Conservation (phyloP, 2,113 vertebrate genomes). For the Dromiciops gliroides region DNA sequence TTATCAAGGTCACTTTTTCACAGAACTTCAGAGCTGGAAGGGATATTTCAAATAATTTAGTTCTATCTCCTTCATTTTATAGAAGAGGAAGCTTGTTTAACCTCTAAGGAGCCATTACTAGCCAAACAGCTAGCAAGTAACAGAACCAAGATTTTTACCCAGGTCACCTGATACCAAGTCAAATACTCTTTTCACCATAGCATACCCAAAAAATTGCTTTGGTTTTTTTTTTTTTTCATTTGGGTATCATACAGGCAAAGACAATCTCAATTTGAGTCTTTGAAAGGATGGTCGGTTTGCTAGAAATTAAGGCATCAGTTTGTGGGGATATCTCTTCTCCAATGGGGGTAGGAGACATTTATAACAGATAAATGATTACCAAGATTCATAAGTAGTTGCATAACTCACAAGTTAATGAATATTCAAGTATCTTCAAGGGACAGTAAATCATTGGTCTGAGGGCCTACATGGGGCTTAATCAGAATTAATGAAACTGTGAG, state of each 20-base stretch:
- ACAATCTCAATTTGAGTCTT: conserved; percentile 40
- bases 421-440: conserved; percentile 47
- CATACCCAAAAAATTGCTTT: conserved; percentile 15
- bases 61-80: neutral
- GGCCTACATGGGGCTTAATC: conserved; percentile 29
- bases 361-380: conserved; percentile 30
- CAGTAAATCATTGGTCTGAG: conserved; percentile 26
- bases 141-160: neutral
- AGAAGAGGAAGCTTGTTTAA: neutral
- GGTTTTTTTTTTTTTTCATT: neutral
- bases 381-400: conserved; percentile 44
- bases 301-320: conserved; percentile 26
- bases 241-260: neutral
- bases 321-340: conserved; percentile 11
- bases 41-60: neutral
- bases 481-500: conserved; percentile 29
- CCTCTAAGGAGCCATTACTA: neutral
- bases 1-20: neutral
- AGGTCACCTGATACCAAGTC: neutral
- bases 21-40: neutral
- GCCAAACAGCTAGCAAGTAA: neutral
- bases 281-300: conserved; percentile 1
- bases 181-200: neutral
- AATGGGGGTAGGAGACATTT: conserved; percentile 28
- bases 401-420: conserved; percentile 29